A percentile compares a stretch with the other conserved stretches of the same genome.
Evolutionary conservation across 1,140 invertebrate genomes (phyloP).

Genomic region (Brachionus sp.): DNA sequence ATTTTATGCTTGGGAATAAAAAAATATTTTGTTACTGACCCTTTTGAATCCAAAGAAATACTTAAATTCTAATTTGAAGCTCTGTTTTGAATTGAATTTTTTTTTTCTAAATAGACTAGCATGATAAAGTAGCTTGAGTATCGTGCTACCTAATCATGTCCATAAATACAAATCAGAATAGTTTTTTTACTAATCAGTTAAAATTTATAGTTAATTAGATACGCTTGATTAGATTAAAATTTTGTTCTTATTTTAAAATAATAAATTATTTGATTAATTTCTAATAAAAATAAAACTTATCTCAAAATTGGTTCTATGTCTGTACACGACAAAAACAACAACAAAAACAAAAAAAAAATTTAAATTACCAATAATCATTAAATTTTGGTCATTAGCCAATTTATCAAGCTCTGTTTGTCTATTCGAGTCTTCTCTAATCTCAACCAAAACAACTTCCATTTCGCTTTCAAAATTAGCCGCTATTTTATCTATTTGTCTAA

Average conservation of each 20-base stretch:
- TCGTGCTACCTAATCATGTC: not conserved
- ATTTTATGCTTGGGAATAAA: too few relatives aligned
- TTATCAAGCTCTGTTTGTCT: slow-evolving; percentile 17
- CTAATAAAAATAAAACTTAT: not conserved
- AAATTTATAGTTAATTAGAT: not conserved
- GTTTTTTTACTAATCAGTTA: not conserved
- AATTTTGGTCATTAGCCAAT: slow-evolving; percentile 13
- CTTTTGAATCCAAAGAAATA: too few relatives aligned
- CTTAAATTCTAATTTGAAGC: too few relatives aligned
- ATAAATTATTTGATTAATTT: not conserved
- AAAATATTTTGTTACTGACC: too few relatives aligned
- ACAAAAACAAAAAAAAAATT: not conserved
- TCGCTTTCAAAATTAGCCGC: not conserved
- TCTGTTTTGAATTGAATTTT: too few relatives aligned
- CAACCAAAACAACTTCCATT: slow-evolving; percentile 34
- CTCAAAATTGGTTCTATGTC: not conserved
- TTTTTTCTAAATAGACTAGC: not conserved
- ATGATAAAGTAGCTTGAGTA: not conserved
- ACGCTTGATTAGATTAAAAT: not conserved
- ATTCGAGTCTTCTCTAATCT: not conserved
- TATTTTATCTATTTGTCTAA: not conserved
- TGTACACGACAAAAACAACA: not conserved
- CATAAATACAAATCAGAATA: not conserved
- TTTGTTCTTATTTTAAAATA: not conserved
- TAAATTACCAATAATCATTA: slow-evolving; percentile 31